phyloP scores from a whole-genome alignment of 2,113 vertebrate genomes.

The Struthidea cinerea region DNA sequence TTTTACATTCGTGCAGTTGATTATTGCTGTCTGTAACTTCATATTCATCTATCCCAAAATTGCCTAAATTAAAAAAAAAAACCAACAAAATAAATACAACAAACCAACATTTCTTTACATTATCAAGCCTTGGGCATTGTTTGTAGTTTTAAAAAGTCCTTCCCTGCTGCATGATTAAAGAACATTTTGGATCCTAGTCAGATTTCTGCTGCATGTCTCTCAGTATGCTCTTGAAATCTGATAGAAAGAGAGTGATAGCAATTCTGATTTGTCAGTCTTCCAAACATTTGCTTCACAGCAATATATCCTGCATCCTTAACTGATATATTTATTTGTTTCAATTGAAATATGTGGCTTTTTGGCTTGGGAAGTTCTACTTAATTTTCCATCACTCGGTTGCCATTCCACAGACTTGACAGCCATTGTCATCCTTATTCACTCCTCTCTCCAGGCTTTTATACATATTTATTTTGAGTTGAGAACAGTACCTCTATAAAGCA shows the following conservation, averaged over 20 bases:
- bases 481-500: not conserved
- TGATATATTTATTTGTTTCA: not conserved
- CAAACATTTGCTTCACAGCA: not conserved
- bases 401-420: not conserved
- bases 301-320: not conserved
- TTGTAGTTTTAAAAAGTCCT: not conserved
- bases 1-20: not conserved
- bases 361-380: not conserved
- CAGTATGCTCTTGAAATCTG: not conserved
- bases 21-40: not conserved
- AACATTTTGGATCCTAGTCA: not conserved
- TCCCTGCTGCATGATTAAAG: not conserved
- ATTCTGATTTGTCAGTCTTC: not conserved
- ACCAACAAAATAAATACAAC: too few relatives aligned
- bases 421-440: not conserved
- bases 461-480: not conserved
- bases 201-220: not conserved
- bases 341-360: not conserved
- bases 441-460: not conserved
- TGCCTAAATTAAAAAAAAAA: not conserved
- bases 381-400: not conserved
- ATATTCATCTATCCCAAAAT: not conserved
- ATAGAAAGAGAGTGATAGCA: not conserved
- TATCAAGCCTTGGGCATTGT: not conserved
- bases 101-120: not conserved